Evolutionary conservation across 2,797 vertebrate genomes (phyloP).

Genomic region (Bryconaethiops microstoma): DNA sequence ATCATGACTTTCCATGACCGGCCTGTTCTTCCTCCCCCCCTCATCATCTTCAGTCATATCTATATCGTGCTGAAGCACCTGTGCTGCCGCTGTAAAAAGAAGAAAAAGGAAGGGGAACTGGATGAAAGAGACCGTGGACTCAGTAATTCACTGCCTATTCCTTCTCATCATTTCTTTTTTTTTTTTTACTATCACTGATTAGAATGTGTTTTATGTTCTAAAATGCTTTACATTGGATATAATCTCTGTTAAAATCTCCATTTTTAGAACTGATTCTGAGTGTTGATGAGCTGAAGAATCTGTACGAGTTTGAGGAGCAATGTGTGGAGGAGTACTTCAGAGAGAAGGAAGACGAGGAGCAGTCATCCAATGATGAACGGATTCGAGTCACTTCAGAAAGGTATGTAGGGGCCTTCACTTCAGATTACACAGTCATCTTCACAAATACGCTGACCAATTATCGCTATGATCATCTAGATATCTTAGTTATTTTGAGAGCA

Average conservation of each 20-base stretch:
- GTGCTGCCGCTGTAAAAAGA: slow-evolving; percentile 79
- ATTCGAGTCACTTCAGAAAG: slow-evolving; percentile 95
- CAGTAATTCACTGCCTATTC: slow-evolving; percentile 22
- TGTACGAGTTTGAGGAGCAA: slow-evolving; percentile 96
- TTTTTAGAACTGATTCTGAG: slow-evolving; percentile 88
- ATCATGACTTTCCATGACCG: slow-evolving; percentile 98
- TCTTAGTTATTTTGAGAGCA: no score
- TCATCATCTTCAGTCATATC: slow-evolving; percentile 94
- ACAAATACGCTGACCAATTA: no score
- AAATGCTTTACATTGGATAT: neutral
- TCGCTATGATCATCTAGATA: no score
- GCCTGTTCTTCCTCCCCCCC: slow-evolving; percentile 92
- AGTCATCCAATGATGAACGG: slow-evolving; percentile 92
- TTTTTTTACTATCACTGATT: neutral
- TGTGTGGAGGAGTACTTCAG: slow-evolving; percentile 96
- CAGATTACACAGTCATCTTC: neutral
- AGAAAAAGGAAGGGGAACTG: slow-evolving; percentile 83
- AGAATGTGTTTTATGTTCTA: neutral
- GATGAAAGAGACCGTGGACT: slow-evolving; percentile 84
- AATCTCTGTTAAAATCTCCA: neutral
- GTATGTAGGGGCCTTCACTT: slow-evolving; percentile 64
- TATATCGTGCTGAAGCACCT: slow-evolving; percentile 87
- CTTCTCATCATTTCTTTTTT: neutral
- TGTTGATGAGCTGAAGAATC: slow-evolving; percentile 89
- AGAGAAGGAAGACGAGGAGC: slow-evolving; percentile 92